Evolutionary conservation across 2,797 vertebrate species (phyloP).

Genomic region (Pangasius krempfi): DNA sequence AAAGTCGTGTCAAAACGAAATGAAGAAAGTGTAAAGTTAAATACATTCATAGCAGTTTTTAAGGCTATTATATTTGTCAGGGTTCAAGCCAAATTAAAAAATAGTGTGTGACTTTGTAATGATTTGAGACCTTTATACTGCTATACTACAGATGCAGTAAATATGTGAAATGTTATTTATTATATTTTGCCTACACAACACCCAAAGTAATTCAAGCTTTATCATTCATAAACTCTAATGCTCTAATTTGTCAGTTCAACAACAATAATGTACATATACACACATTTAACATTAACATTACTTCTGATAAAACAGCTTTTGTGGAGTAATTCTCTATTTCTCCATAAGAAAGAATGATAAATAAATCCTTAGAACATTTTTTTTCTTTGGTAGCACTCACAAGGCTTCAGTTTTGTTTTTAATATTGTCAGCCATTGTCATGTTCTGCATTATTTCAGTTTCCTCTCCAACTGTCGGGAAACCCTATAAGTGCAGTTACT

Average conservation of each 20-base stretch:
- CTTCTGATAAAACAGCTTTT: background rate
- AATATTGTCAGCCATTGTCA: background rate
- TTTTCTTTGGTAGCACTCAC: background rate
- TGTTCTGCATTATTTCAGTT: slow-evolving; percentile 71
- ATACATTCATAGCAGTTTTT: background rate
- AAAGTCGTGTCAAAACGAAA: background rate
- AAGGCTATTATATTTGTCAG: background rate
- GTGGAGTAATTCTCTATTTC: background rate
- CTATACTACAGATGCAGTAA: background rate
- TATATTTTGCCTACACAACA: background rate
- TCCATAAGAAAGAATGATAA: background rate
- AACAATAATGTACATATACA: background rate
- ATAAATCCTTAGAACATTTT: background rate
- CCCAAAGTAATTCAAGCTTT: background rate
- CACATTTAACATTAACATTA: background rate
- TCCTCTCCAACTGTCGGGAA: slow-evolving; percentile 91
- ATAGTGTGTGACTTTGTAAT: background rate
- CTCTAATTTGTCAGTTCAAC: background rate
- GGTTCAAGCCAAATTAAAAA: background rate
- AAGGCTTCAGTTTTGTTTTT: background rate
- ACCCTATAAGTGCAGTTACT: slow-evolving; percentile 96
- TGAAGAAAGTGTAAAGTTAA: background rate
- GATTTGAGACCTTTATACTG: background rate
- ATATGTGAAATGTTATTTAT: background rate
- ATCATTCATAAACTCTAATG: background rate